A percentile compares a stretch with the other conserved stretches of the same genome.
phyloP scores from a whole-genome alignment of 2,888 invertebrate species.

The Elegia similella region DNA sequence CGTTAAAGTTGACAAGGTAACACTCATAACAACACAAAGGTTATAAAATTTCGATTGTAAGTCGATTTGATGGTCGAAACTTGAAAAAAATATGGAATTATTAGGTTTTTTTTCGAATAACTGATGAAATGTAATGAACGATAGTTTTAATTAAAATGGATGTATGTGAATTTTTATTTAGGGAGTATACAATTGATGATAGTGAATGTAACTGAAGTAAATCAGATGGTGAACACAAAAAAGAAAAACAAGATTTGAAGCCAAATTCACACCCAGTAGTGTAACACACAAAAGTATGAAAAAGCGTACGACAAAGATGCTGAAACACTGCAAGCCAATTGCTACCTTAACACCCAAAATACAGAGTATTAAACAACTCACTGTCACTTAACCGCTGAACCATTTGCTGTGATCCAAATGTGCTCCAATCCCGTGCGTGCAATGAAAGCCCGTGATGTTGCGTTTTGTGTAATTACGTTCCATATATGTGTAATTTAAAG shows the following conservation, averaged over 20 bases:
- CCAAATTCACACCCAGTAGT: conserved; percentile 1
- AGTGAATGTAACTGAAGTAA: too few relatives aligned
- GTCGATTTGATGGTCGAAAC: too few relatives aligned
- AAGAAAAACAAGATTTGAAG: neutral
- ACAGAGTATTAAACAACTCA: conserved; percentile 38
- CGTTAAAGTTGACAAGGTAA: too few relatives aligned
- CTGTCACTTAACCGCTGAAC: conserved; percentile 57
- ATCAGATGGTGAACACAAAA: neutral
- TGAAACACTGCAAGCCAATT: conserved; percentile 30
- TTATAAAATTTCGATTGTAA: too few relatives aligned
- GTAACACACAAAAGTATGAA: conserved; percentile 7
- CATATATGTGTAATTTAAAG: too few relatives aligned
- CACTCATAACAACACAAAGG: too few relatives aligned
- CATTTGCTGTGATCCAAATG: conserved; percentile 42
- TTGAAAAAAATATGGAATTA: too few relatives aligned
- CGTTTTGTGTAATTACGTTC: conserved; percentile 12
- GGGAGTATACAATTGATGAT: too few relatives aligned
- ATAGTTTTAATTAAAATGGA: too few relatives aligned
- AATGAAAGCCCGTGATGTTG: conserved; percentile 46
- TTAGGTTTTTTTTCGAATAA: too few relatives aligned
- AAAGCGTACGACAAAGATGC: conserved; percentile 24
- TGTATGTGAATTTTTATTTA: too few relatives aligned
- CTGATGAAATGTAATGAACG: too few relatives aligned
- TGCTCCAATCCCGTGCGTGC: conserved; percentile 51
- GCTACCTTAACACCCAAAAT: conserved; percentile 32